Evolutionary conservation across 2,113 vertebrate species (phyloP).

Genomic region (Tachycineta bicolor): DNA sequence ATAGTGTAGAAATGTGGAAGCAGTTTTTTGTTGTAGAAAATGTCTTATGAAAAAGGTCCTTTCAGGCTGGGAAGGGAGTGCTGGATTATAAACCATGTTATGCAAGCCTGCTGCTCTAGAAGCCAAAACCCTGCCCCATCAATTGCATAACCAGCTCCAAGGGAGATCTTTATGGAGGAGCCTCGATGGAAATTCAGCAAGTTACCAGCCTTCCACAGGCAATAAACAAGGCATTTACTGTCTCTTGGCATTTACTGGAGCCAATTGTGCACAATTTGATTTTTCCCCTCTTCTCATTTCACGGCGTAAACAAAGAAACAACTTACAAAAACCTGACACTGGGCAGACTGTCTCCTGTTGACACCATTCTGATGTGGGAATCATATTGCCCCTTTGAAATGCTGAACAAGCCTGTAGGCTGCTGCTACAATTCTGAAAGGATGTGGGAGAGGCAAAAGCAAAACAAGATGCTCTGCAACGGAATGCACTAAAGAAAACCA

Average conservation of each 20-base stretch:
- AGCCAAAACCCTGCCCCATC: slow-evolving; percentile 36
- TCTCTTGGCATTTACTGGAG: slow-evolving; percentile 36
- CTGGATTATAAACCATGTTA: slow-evolving; percentile 74
- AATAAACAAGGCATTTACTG: slow-evolving; percentile 56
- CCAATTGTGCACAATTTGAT: background rate
- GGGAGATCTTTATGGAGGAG: slow-evolving; percentile 15
- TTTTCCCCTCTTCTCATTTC: background rate
- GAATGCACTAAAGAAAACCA: background rate
- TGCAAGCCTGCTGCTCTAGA: slow-evolving; percentile 70
- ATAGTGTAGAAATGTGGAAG: slow-evolving; percentile 8
- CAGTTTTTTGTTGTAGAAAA: slow-evolving; percentile 20
- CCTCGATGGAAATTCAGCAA: slow-evolving; percentile 19
- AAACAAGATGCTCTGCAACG: slow-evolving; percentile 52
- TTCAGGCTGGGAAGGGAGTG: slow-evolving; percentile 25
- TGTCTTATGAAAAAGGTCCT: slow-evolving; percentile 29
- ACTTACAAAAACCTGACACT: slow-evolving; percentile 5
- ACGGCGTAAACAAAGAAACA: slow-evolving; percentile 28
- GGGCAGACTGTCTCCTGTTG: slow-evolving; percentile 38
- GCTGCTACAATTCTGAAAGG: slow-evolving; percentile 25
- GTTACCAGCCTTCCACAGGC: slow-evolving; percentile 35
- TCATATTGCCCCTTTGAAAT: slow-evolving; percentile 37
- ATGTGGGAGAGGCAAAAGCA: slow-evolving; percentile 49
- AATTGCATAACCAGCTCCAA: slow-evolving; percentile 63
- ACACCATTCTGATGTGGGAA: slow-evolving; percentile 34
- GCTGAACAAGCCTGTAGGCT: slow-evolving; percentile 40